Base-by-base conservation (phyloP, 2,888 invertebrate genomes). In the Apotomis betuletana region DNA sequence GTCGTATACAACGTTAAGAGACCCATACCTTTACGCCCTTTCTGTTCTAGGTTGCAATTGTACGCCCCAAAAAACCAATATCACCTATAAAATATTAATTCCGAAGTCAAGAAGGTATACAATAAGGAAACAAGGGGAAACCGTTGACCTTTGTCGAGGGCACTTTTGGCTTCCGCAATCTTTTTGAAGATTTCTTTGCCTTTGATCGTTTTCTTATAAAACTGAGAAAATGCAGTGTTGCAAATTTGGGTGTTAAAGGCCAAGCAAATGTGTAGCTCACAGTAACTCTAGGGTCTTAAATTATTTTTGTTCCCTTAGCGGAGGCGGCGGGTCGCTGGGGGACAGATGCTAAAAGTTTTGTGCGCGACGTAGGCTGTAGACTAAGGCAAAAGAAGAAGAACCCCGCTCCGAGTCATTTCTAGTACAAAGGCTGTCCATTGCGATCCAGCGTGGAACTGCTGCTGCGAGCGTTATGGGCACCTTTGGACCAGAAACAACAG, bases 61-160 rank as follows among this genome's bases (percentile, higher is more conserved):
- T 9, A 59, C 8, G n/a, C 12, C 15, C 51, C 5, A 61, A 67
- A 49, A 69, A 75, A 71, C 74, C 77, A 76, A 77, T 77, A 77
- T 71, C 73, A 73, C 70, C 70, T 73, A 77, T 79, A 75, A 76
- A 77, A 77, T 78, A 78, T 78, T 79, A 79, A 79, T 78, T 76
- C 74, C 65, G 69, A 70, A 75, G 76, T 74, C 69, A 75, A 76
- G 76, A 55, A 68, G 70, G 69, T 49, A 64, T 74, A 74, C 70
- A 74, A 68, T 63, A 61, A 13, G 59, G 77, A 79, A 80, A 79
- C 79, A 81, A 79, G 76, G 74, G 74, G 57, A 69, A 71, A 77
- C 75, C 78, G 77, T 80, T 77, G 77, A 79, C 75, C 76, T 68
- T 78, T 76, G 76, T 75, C 44, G 46, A 70, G 67, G 67, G 71